Conservation (phyloP, 2,797 vertebrate genomes). For the Triplophysa yarkandensis region DNA sequence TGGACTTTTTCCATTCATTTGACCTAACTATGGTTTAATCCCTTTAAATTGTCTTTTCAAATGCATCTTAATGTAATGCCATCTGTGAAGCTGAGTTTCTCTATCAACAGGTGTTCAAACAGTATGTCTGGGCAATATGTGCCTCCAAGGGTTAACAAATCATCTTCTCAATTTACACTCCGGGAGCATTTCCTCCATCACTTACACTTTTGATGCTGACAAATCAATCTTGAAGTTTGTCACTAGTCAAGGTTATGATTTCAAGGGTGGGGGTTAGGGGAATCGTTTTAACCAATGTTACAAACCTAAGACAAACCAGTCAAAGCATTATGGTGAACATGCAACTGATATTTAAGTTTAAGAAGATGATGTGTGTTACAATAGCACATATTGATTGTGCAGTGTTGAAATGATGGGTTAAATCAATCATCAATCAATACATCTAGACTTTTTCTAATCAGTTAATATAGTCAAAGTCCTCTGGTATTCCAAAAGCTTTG, state of each 20-base stretch:
- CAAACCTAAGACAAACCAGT: not conserved
- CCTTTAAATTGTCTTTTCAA: slow-evolving; percentile 45
- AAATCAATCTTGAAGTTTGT: slow-evolving; percentile 30
- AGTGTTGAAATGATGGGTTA: not conserved
- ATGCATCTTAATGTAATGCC: slow-evolving; percentile 49
- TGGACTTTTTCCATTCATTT: not conserved
- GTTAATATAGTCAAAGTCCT: slow-evolving; percentile 97
- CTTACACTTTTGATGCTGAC: slow-evolving; percentile 21
- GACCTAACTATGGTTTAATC: slow-evolving; percentile 40
- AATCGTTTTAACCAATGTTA: not conserved
- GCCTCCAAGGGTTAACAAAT: slow-evolving; percentile 52
- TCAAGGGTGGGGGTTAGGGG: slow-evolving; percentile 1
- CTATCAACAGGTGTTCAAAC: slow-evolving; percentile 71
- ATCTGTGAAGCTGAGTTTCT: slow-evolving; percentile 66
- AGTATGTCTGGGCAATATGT: slow-evolving; percentile 56
- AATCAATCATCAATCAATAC: slow-evolving; percentile 11
- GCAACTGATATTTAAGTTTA: not conserved
- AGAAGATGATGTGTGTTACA: not conserved
- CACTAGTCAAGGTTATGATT: slow-evolving; percentile 23
- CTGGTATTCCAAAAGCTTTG: slow-evolving; percentile 96
- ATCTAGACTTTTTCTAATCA: slow-evolving; percentile 62
- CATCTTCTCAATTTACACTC: slow-evolving; percentile 67
- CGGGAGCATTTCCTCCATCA: slow-evolving; percentile 45
- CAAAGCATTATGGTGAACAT: not conserved
- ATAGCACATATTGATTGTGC: not conserved